Evolutionary conservation across 2,888 invertebrate species (phyloP), one percentile per base, ranked within the genome.

Genomic region (Leptopilina drosophilae): DNA sequence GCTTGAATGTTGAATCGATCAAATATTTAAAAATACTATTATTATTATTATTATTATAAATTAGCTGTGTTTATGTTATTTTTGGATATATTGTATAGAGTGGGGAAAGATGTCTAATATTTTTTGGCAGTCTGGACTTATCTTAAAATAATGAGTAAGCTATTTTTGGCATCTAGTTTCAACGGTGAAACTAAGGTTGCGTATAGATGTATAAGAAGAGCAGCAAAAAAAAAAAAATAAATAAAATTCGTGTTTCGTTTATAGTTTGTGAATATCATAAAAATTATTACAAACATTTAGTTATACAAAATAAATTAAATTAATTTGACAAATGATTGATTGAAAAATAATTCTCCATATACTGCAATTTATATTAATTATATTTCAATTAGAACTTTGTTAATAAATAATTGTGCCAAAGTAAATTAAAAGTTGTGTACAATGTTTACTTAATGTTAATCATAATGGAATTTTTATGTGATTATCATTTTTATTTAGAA

Each of bases 81-180:
- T n/a, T 20, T 5, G 26, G 14, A 14, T 76, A 9, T 11, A 5
- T 56, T 5, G 33, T 3, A 40, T 8, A 59, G 15, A 56, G 56
- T 5, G 9, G 73, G 73, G 56, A 53, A 64, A 46, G 67, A 20
- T 53, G 11, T 9, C 42, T 66, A 66, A 73, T 73, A 56, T 73
- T 56, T 69, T 53, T 73, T 73, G 73, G 73, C 73, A 73, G 56
- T 33, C 56, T 53, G 33, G 6, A 40, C 40, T 12, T 14, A 56
- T 33, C 56, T 73, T n/a, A 5, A 33, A 40, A 26, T 73, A 56
- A 33, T 46, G 49, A 67, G 5, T 67, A 67, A 33, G 73, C 64
- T 77, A 77, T 77, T 66, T 49, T 67, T 66, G 40, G 80, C 76
- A 62, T 14, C 8, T n/a, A 77, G 56, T 56, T 77, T 69, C 12